Evolutionary conservation across 2,797 vertebrate species (phyloP).

Genomic region (Calcarius lapponicus): DNA sequence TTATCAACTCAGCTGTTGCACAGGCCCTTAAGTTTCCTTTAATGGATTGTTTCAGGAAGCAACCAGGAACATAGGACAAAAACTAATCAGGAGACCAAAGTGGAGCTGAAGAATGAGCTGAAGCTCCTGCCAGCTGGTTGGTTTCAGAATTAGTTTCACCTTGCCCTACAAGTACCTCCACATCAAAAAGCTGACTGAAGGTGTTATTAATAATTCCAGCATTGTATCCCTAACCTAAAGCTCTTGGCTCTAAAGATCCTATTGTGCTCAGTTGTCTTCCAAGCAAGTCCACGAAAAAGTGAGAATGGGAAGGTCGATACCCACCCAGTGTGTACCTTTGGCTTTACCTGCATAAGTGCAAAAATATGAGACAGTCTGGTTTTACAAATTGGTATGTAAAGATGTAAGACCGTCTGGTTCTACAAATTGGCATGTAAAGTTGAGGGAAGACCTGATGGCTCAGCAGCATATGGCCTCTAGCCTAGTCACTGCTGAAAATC

Average conservation of each 20-base stretch:
- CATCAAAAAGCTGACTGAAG: constrained; percentile 39
- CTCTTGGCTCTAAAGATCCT: background rate
- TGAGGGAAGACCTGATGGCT: constrained; percentile 20
- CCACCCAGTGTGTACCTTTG: background rate
- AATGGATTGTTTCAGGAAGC: background rate
- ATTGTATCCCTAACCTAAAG: background rate
- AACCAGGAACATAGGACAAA: background rate
- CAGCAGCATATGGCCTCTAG: background rate
- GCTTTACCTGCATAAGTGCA: background rate
- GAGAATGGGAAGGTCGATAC: background rate
- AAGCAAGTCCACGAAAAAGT: background rate
- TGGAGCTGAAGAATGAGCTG: background rate
- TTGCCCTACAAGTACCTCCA: background rate
- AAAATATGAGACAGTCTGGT: background rate
- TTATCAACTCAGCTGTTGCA: background rate
- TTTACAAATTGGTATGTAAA: background rate
- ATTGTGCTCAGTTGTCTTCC: background rate
- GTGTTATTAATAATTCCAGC: background rate
- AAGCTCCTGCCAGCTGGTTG: background rate
- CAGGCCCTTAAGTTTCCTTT: background rate
- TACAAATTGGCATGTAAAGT: constrained; percentile 1
- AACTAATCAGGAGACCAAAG: background rate
- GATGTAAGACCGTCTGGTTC: background rate
- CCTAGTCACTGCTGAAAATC: constrained; percentile 4
- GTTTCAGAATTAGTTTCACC: constrained; percentile 29